Conservation (phyloP, 2,113 vertebrate genomes). For the Pantherophis guttatus region DNA sequence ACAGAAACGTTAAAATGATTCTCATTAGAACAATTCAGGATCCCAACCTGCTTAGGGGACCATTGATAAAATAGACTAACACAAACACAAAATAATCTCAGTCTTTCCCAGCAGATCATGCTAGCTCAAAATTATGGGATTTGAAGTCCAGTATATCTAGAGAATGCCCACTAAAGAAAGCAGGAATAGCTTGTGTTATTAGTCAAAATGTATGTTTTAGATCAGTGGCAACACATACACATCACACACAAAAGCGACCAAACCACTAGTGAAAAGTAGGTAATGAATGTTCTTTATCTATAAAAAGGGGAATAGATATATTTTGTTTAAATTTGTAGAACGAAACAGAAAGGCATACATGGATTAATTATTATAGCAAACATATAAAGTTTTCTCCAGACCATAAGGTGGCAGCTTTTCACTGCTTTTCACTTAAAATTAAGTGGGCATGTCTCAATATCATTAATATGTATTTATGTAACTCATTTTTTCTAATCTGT, state of each 20-base stretch:
- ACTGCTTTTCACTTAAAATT: background rate
- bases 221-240: background rate
- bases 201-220: background rate
- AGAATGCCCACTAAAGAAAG: background rate
- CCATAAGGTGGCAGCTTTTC: constrained; percentile 18
- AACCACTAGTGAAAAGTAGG: background rate
- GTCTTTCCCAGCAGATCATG: background rate
- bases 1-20: background rate
- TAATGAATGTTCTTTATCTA: background rate
- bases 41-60: background rate
- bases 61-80: background rate
- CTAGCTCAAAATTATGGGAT: background rate
- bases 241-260: background rate
- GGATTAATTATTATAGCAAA: background rate
- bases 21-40: background rate
- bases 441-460: background rate
- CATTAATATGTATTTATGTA: background rate
- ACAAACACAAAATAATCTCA: background rate
- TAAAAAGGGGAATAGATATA: background rate
- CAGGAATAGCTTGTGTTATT: background rate
- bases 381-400: background rate
- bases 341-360: background rate
- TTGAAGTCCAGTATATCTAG: background rate
- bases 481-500: background rate
- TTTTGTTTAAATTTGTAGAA: background rate